These are phyloP conservation scores for Phymanthus crucifer DNA, from an alignment of 92 coral and sea anemone species.

Conservation along the genomic window DNA sequence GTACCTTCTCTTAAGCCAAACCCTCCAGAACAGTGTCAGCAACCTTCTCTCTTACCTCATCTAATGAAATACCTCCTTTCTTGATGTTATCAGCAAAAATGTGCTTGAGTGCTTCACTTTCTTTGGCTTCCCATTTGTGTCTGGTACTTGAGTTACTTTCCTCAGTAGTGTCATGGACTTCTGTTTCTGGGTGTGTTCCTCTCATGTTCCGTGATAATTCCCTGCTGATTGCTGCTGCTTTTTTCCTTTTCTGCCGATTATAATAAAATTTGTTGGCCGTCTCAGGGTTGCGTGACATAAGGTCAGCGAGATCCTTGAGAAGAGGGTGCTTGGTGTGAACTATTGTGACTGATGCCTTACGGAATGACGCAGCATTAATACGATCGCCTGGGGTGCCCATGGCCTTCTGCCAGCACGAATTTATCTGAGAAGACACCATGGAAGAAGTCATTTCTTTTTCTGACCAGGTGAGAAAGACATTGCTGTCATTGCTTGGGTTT, in stretches of 20 bases:
- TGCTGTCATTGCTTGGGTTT: constrained; percentile 18
- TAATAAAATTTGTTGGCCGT: constrained; percentile 46
- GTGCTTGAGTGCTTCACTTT: no score
- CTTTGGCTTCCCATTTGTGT: no score
- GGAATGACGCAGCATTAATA: constrained; percentile 36
- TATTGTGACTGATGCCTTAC: constrained; percentile 59
- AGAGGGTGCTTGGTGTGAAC: constrained; percentile 39
- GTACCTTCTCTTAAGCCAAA: no score
- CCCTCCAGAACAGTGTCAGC: no score
- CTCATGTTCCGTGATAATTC: no score
- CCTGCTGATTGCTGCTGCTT: no score
- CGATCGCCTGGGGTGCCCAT: constrained; percentile 25
- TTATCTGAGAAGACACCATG: constrained; percentile 48
- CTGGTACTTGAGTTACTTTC: no score
- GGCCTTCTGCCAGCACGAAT: constrained; percentile 57
- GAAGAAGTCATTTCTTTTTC: constrained; percentile 52
- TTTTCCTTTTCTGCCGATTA: constrained; percentile 46
- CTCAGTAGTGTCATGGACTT: no score
- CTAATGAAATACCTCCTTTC: no score
- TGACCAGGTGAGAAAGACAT: constrained; percentile 40
- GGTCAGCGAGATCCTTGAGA: constrained; percentile 52
- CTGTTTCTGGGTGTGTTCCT: no score
- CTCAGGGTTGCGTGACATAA: constrained; percentile 45
- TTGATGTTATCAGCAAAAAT: no score
- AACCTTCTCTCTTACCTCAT: no score